These are phyloP conservation scores for Protonemura montana DNA, from an alignment of 2,888 invertebrate genomes.

Conservation along the genomic window DNA sequence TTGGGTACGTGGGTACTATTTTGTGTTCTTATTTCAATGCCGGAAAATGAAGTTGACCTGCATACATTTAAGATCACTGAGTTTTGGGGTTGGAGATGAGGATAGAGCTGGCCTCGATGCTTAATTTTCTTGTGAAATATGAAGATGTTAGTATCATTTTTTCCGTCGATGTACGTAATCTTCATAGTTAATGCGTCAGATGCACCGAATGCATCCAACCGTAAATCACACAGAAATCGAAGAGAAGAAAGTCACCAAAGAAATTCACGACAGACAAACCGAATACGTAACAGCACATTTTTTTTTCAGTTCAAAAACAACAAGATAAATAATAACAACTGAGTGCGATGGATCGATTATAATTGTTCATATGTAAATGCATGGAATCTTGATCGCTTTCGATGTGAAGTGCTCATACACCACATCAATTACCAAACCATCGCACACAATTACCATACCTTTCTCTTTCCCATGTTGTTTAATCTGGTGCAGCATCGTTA, in stretches of 20 bases:
- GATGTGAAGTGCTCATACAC: neutral
- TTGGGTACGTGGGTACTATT: no score
- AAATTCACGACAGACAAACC: neutral
- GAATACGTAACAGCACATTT: neutral
- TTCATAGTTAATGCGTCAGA: no score
- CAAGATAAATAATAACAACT: neutral
- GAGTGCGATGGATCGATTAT: neutral
- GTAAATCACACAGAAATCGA: no score
- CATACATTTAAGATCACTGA: no score
- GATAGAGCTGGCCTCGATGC: no score
- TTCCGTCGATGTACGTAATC: no score
- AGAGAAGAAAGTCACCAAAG: neutral
- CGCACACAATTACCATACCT: neutral
- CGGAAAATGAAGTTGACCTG: no score
- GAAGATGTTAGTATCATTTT: no score
- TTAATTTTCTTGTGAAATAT: no score
- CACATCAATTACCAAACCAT: constrained; percentile 5
- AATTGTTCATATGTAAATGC: neutral
- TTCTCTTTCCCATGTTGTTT: constrained; percentile 31
- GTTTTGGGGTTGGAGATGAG: no score
- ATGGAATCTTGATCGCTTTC: neutral
- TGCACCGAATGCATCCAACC: no score
- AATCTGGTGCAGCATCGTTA: constrained; percentile 29
- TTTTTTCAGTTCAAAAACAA: neutral
- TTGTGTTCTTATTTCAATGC: no score